Evolutionary conservation across 2,113 vertebrate genomes (phyloP).

Genomic region (Stigmatopora argus): DNA sequence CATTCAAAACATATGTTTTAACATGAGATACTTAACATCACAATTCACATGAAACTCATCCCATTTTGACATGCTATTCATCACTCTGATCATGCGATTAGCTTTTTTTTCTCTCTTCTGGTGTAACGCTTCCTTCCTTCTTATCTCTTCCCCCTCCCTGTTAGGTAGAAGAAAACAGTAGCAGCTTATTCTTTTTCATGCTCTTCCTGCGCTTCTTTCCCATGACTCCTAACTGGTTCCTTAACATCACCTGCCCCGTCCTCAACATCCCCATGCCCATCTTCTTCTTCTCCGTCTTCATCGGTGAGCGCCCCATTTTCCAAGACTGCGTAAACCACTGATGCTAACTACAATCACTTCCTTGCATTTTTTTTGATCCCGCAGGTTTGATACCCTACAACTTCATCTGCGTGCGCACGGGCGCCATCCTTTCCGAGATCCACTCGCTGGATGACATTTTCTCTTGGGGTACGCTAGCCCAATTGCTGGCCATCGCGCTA

Average conservation of each 20-base stretch:
- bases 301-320: constrained; percentile 75
- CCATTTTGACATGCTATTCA: too few relatives aligned
- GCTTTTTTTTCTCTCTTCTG: neutral
- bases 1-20: too few relatives aligned
- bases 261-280: constrained; percentile 87
- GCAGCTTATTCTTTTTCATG: constrained; percentile 91
- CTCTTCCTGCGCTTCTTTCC: constrained; percentile 95
- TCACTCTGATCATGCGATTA: too few relatives aligned
- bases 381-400: constrained; percentile 93
- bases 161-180: constrained; percentile 91
- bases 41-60: too few relatives aligned
- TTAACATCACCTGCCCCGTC: constrained; percentile 92
- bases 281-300: constrained; percentile 92
- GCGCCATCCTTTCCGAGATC: constrained; percentile 87
- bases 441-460: constrained; percentile 90
- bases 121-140: neutral
- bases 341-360: neutral
- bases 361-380: neutral
- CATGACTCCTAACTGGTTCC: constrained; percentile 98
- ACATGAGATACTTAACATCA: too few relatives aligned
- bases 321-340: neutral
- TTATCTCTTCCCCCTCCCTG: neutral
- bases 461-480: constrained; percentile 84
- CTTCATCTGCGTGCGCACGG: constrained; percentile 95
- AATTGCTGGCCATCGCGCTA: constrained; percentile 85